These are phyloP conservation scores for Morpho achilles DNA, from an alignment of 2,888 invertebrate genomes.

Conservation along the genomic window DNA sequence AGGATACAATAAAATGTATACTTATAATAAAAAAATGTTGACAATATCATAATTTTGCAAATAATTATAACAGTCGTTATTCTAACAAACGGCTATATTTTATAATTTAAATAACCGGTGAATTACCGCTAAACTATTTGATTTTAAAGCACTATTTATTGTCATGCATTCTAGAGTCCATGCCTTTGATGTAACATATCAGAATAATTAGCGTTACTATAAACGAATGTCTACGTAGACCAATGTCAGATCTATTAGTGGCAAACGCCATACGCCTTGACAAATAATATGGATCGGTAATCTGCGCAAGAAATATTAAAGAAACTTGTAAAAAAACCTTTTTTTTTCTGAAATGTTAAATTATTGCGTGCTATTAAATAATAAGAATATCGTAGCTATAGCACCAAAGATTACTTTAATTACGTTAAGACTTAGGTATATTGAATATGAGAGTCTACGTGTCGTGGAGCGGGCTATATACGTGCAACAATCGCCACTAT, in stretches of 20 bases:
- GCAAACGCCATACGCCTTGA: not conserved
- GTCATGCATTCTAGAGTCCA: conserved; percentile 66
- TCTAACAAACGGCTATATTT: conserved; percentile 11
- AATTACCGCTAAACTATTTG: conserved; percentile 25
- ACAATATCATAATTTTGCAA: not conserved
- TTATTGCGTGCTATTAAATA: too few species aligned
- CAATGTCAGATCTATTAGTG: conserved; percentile 44
- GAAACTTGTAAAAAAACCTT: too few species aligned
- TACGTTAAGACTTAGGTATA: not conserved
- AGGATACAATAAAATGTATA: conserved; percentile 1
- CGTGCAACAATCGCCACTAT: conserved; percentile 42
- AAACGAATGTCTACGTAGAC: conserved; percentile 52
- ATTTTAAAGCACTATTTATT: conserved; percentile 71
- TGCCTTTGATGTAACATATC: conserved; percentile 22
- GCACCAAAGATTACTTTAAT: not conserved
- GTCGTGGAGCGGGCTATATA: conserved; percentile 5
- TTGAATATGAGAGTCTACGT: conserved; percentile 2
- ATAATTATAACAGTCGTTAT: not conserved
- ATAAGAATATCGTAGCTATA: not conserved
- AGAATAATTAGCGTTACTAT: conserved; percentile 12
- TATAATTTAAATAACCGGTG: conserved; percentile 3
- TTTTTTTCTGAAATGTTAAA: too few species aligned
- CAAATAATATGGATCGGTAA: conserved; percentile 3
- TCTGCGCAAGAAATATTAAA: conserved; percentile 1
- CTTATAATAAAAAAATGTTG: not conserved